These are phyloP conservation scores for Varanus komodoensis DNA, from an alignment of 2,113 vertebrate species.

Conservation along the genomic window DNA sequence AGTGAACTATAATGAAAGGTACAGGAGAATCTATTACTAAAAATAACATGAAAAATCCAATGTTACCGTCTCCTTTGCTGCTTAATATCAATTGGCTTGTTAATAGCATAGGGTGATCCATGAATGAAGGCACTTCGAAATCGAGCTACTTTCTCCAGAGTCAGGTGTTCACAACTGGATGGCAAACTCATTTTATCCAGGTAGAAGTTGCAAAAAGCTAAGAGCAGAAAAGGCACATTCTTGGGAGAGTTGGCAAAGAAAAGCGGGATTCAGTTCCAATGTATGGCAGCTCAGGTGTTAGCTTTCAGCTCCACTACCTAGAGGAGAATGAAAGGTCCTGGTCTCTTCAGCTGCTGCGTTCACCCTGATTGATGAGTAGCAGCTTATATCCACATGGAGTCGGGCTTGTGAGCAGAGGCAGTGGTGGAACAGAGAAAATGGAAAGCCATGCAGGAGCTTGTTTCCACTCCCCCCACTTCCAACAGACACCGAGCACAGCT, in stretches of 20 bases:
- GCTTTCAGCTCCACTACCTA: conserved; percentile 40
- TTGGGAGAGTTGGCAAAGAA: conserved; percentile 61
- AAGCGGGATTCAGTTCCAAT: conserved; percentile 46
- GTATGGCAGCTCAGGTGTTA: conserved; percentile 27
- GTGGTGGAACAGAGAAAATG: conserved; percentile 64
- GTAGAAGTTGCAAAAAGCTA: conserved; percentile 55
- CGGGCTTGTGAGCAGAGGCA: conserved; percentile 62
- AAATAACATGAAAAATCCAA: conserved; percentile 49
- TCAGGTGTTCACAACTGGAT: conserved; percentile 84
- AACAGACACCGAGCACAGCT: conserved; percentile 37
- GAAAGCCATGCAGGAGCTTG: conserved; percentile 55
- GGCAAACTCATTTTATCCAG: conserved; percentile 90
- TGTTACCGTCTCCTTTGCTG: conserved; percentile 89
- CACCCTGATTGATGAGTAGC: conserved; percentile 59
- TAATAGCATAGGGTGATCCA: conserved; percentile 89
- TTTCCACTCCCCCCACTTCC: conserved; percentile 25
- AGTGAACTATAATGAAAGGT: conserved; percentile 40
- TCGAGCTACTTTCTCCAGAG: conserved; percentile 86
- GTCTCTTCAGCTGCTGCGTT: conserved; percentile 46
- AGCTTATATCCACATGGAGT: conserved; percentile 70
- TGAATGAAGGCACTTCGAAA: conserved; percentile 87
- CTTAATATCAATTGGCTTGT: conserved; percentile 97
- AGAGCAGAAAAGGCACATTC: conserved; percentile 64
- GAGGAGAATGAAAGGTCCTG: conserved; percentile 64
- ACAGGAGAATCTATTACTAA: conserved; percentile 29